Evolutionary conservation across 2,888 invertebrate genomes (phyloP).

Genomic region (Hydropsyche betteni): DNA sequence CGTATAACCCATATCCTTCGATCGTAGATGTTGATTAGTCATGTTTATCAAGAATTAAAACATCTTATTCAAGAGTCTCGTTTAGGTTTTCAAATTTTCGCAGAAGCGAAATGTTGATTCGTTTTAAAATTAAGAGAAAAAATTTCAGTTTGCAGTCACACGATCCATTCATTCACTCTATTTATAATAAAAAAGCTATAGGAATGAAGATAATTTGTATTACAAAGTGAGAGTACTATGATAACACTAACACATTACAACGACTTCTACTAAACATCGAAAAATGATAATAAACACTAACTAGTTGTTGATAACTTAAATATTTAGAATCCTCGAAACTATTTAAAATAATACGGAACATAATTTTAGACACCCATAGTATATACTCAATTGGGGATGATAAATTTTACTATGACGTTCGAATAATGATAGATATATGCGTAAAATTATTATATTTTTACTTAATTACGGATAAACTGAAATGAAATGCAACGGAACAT

Average conservation of each 20-base stretch:
- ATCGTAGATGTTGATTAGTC: too few relatives aligned
- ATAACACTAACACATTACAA: conserved; percentile 30
- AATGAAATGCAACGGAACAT: conserved; percentile 3
- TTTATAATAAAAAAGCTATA: conserved; percentile 43
- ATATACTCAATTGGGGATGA: too few relatives aligned
- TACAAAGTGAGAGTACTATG: conserved; percentile 26
- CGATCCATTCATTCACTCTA: conserved; percentile 35
- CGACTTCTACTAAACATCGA: conserved; percentile 28
- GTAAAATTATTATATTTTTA: conserved; percentile 26
- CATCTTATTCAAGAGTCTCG: too few relatives aligned
- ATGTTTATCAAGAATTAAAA: too few relatives aligned
- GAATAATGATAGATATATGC: too few relatives aligned
- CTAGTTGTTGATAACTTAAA: conserved; percentile 3
- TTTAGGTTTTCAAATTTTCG: too few relatives aligned
- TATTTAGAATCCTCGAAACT: too few relatives aligned
- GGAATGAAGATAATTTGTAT: conserved; percentile 43
- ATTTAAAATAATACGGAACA: conserved; percentile 23
- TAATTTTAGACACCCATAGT: conserved; percentile 7
- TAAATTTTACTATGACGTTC: too few relatives aligned
- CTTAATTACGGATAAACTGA: neutral
- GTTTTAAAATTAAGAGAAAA: too few relatives aligned
- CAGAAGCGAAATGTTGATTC: too few relatives aligned
- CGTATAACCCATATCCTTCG: too few relatives aligned
- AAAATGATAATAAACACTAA: conserved; percentile 21
- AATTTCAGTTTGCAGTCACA: neutral